Conservation (phyloP, 2,797 vertebrate genomes). For the Potorous gilbertii region DNA sequence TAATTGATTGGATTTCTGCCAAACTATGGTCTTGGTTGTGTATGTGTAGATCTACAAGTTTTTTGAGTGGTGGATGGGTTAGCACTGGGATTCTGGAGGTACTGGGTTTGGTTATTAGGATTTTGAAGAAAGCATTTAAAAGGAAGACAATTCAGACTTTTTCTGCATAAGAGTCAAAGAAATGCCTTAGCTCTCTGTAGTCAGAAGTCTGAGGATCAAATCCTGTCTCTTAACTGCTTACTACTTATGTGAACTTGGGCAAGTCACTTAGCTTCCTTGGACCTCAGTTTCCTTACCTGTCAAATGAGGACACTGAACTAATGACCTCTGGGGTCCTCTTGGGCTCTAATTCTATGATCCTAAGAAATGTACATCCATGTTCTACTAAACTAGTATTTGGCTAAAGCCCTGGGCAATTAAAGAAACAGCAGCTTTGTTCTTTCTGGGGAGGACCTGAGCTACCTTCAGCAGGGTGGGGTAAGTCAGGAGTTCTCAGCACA, state of each 20-base stretch:
- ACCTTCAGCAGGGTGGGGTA: neutral
- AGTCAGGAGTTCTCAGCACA: neutral
- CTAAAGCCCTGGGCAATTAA: neutral
- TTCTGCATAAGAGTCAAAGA: conserved; percentile 28
- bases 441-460: neutral
- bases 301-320: neutral
- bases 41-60: neutral
- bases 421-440: neutral
- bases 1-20: conserved; percentile 43
- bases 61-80: neutral
- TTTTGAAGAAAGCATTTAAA: conserved; percentile 23
- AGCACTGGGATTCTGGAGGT: conserved; percentile 5
- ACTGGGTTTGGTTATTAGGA: neutral
- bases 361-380: neutral
- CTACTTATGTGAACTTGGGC: neutral
- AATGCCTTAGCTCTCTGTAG: neutral
- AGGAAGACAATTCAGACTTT: conserved; percentile 25
- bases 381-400: neutral
- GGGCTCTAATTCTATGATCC: neutral
- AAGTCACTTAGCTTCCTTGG: neutral
- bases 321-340: neutral
- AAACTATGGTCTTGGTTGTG: neutral
- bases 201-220: neutral
- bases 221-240: neutral
- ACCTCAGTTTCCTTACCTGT: neutral